Base-by-base conservation (phyloP, 1,140 invertebrate species). In the Panulirus ornatus region DNA sequence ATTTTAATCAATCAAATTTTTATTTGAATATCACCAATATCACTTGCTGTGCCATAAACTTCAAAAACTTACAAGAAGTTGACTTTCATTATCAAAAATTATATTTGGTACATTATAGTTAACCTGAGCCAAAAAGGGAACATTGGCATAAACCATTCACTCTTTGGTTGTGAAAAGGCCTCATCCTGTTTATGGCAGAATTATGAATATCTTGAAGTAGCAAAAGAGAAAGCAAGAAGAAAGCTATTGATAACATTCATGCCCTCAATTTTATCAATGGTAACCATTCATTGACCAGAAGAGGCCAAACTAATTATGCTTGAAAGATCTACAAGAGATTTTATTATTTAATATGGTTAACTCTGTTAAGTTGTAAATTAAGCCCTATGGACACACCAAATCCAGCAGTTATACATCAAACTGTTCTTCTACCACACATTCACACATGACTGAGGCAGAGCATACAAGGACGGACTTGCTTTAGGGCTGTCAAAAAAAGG, bases 111-210 rank as follows among this genome's bases (percentile, higher is more conserved):
- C 42, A 82, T 34, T 84, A 86, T 42, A 63, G 47, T 73, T 82
- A 76, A 83, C 88, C 88, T 89, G 88, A 89, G 88, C 88, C 88
- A 89, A 83, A 89, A 89, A 89, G 79, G 79, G 88, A 83, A 89
- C 66, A 83, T 83, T 73, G 54, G 66, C 63, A 83, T 51, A 73
- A 83, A 89, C 47, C 79, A 89, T 83, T 84, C 79, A 83, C 81
- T 89, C 87, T 89, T 89, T 89, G 87, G 79, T 89, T 75, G 79
- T 83, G 79, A 89, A 89, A 89, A 84, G 70, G 70, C 76, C 58
- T 73, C 40, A 88, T 82, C 63, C 40, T 84, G 63, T 71, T 30
- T 36, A 58, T 75, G 58, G 70, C 51, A 63, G 44, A 81, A 81
- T 22, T 47, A 63, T 40, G 22, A 36, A 38, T 47, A 38, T 78